These are phyloP conservation scores for Cryptosula pallasiana DNA, from an alignment of 2,888 invertebrate genomes.

Conservation along the genomic window DNA sequence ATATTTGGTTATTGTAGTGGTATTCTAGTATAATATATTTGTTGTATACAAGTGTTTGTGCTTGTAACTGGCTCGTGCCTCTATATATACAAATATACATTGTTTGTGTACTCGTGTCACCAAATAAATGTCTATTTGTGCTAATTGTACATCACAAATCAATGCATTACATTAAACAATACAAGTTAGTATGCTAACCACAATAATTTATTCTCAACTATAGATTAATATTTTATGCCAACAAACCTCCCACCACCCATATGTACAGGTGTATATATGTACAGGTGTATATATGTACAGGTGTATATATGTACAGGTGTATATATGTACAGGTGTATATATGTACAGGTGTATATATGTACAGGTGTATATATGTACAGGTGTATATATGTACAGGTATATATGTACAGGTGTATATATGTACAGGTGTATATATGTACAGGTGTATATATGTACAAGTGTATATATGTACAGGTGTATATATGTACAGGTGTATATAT, in stretches of 20 bases:
- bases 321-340: constrained; percentile 10
- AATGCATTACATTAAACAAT: too few species aligned
- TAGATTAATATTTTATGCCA: too few species aligned
- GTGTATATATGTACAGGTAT: constrained; percentile 22
- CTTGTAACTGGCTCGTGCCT: too few species aligned
- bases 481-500: not conserved
- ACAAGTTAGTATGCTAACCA: too few species aligned
- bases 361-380: constrained; percentile 11
- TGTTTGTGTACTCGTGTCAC: too few species aligned
- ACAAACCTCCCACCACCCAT: too few species aligned
- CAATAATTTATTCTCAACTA: too few species aligned
- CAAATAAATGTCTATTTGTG: too few species aligned
- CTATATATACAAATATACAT: too few species aligned
- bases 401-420: not conserved
- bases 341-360: constrained; percentile 5
- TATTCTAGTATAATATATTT: too few species aligned
- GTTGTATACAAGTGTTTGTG: too few species aligned
- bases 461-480: constrained; percentile 4
- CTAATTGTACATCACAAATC: too few species aligned
- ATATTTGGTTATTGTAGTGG: not conserved
- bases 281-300: constrained; percentile 1
- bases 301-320: constrained; percentile 15
- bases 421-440: not conserved
- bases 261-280: not conserved
- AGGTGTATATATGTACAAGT: not conserved